Evolutionary conservation across 2,888 invertebrate species (phyloP).

Genomic region (Agrotis exclamationis): DNA sequence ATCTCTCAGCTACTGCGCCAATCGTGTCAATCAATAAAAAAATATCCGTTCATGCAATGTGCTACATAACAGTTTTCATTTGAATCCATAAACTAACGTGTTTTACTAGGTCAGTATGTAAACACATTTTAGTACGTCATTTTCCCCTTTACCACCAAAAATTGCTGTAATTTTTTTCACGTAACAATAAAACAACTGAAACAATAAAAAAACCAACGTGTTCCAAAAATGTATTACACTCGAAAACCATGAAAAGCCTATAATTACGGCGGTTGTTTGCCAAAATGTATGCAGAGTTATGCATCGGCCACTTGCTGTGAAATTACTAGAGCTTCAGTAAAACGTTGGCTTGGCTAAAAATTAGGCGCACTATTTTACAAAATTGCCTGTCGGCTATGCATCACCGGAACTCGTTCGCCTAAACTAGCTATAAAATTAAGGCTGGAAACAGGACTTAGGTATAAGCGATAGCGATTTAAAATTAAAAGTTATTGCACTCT

Average conservation of each 20-base stretch:
- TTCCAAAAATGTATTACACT: slow-evolving; percentile 21
- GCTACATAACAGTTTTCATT: not conserved
- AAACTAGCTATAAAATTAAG: slow-evolving; percentile 64
- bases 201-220: not conserved
- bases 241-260: slow-evolving; percentile 16
- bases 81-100: too few species aligned
- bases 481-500: not conserved
- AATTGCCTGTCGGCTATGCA: slow-evolving; percentile 65
- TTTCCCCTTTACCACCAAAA: not conserved
- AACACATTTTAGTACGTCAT: not conserved
- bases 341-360: slow-evolving; percentile 57
- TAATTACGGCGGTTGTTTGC: slow-evolving; percentile 40
- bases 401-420: slow-evolving; percentile 61
- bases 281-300: slow-evolving; percentile 47
- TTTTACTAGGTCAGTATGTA: too few species aligned
- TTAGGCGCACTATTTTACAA: slow-evolving; percentile 64
- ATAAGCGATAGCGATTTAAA: slow-evolving; percentile 9
- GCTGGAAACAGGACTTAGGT: slow-evolving; percentile 13
- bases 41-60: not conserved
- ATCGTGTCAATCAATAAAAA: too few species aligned
- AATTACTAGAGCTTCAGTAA: slow-evolving; percentile 35
- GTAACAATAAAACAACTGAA: slow-evolving; percentile 9
- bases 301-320: slow-evolving; percentile 39
- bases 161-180: slow-evolving; percentile 12
- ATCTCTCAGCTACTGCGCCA: too few species aligned